phyloP scores from a whole-genome alignment of 2,888 invertebrate species.

The Pachycephus smyrnensis region DNA sequence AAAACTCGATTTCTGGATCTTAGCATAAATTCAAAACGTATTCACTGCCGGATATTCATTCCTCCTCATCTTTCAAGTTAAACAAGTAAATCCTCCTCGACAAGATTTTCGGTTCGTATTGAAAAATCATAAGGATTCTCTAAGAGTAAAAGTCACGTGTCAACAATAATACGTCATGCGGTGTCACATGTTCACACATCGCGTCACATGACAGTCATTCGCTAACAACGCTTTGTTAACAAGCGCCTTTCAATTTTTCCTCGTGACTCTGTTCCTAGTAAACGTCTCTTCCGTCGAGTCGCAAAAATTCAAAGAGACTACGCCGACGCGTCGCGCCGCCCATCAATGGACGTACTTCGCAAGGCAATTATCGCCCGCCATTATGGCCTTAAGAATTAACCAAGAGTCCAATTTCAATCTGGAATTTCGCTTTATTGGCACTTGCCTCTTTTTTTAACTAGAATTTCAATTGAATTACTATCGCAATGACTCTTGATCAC shows the following conservation, averaged over 20 bases:
- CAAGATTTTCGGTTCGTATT: background rate
- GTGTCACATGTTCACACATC: background rate
- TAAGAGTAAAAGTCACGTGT: background rate
- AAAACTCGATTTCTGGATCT: background rate
- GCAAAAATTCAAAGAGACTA: background rate
- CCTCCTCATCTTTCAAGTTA: background rate
- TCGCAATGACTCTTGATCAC: too few relatives aligned
- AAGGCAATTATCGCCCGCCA: background rate
- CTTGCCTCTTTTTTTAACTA: background rate
- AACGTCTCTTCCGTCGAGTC: background rate
- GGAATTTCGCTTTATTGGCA: background rate
- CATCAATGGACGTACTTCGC: background rate
- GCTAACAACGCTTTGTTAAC: background rate
- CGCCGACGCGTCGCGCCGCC: background rate
- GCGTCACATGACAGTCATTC: background rate
- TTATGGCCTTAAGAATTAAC: background rate
- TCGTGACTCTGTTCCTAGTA: background rate
- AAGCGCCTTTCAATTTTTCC: background rate
- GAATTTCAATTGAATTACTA: background rate
- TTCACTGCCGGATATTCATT: background rate
- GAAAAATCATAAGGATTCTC: background rate
- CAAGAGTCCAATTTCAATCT: background rate
- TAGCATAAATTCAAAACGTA: background rate
- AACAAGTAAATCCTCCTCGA: background rate
- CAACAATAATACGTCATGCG: background rate